Evolutionary conservation across 2,113 vertebrate genomes (phyloP).

Genomic region (Antidorcas marsupialis): DNA sequence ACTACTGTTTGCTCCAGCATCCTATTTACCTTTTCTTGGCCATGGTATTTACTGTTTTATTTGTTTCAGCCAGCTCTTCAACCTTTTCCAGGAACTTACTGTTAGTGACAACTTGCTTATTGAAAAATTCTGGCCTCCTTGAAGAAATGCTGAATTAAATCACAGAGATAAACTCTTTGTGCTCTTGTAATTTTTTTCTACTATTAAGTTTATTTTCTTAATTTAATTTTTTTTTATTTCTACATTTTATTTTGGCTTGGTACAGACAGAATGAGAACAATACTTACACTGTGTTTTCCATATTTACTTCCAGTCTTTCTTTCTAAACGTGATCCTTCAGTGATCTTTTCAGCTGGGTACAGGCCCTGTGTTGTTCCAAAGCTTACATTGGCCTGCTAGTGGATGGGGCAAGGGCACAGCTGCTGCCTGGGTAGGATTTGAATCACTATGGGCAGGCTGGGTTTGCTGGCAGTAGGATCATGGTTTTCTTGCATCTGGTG

Average conservation of each 20-base stretch:
- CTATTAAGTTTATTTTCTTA: not conserved
- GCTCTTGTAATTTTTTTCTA: not conserved
- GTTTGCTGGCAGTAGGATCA: not conserved
- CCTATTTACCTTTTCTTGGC: conserved; percentile 21
- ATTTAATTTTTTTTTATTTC: not conserved
- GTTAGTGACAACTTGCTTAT: not conserved
- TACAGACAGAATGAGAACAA: not conserved
- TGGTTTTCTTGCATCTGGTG: not conserved
- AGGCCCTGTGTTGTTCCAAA: not conserved
- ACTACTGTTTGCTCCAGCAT: not conserved
- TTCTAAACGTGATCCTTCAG: not conserved
- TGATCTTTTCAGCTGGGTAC: not conserved
- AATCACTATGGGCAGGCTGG: not conserved
- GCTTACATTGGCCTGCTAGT: not conserved
- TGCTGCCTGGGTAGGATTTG: not conserved
- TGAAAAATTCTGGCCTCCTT: not conserved
- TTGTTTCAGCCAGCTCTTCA: conserved; percentile 15
- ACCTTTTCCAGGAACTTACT: not conserved
- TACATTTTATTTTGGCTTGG: conserved; percentile 8
- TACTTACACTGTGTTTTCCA: not conserved
- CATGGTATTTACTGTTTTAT: not conserved
- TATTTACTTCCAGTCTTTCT: not conserved
- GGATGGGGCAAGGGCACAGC: not conserved
- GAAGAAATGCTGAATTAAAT: conserved; percentile 28
- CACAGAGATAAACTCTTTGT: not conserved